These are phyloP conservation scores for Lates japonicus DNA, from an alignment of 2,797 vertebrate genomes.

Conservation along the genomic window DNA sequence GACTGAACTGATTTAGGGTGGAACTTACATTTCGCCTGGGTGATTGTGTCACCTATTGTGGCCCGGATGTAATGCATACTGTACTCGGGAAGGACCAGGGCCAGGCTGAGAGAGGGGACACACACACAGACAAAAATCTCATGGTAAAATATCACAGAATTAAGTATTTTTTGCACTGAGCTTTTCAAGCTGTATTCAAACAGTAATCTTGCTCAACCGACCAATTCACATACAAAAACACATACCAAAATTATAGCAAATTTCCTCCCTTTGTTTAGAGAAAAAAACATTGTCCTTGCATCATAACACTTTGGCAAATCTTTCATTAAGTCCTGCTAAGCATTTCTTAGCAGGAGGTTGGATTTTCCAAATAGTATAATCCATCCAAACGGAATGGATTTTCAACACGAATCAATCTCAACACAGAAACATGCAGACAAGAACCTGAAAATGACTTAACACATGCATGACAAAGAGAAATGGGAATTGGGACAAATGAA, in stretches of 20 bases:
- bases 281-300: not conserved
- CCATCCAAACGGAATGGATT: slow-evolving; percentile 13
- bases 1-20: slow-evolving; percentile 16
- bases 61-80: slow-evolving; percentile 96
- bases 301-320: slow-evolving; percentile 8
- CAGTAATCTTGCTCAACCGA: not conserved
- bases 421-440: slow-evolving; percentile 14
- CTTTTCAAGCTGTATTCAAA: not conserved
- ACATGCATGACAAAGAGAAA: slow-evolving; percentile 47
- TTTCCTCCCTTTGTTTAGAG: not conserved
- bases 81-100: slow-evolving; percentile 96
- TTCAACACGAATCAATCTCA: slow-evolving; percentile 31
- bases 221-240: not conserved
- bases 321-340: slow-evolving; percentile 37
- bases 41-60: slow-evolving; percentile 93
- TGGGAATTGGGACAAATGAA: slow-evolving; percentile 41
- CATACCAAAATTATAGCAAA: slow-evolving; percentile 6
- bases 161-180: not conserved
- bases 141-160: not conserved
- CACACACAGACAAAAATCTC: slow-evolving; percentile 9
- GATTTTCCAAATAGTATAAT: too few species aligned
- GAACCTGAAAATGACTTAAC: slow-evolving; percentile 11
- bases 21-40: slow-evolving; percentile 96
- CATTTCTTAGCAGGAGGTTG: slow-evolving; percentile 15
- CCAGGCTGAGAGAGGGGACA: slow-evolving; percentile 88